Base-by-base conservation (phyloP, 2,888 invertebrate genomes). In the Clusia tigrina region DNA sequence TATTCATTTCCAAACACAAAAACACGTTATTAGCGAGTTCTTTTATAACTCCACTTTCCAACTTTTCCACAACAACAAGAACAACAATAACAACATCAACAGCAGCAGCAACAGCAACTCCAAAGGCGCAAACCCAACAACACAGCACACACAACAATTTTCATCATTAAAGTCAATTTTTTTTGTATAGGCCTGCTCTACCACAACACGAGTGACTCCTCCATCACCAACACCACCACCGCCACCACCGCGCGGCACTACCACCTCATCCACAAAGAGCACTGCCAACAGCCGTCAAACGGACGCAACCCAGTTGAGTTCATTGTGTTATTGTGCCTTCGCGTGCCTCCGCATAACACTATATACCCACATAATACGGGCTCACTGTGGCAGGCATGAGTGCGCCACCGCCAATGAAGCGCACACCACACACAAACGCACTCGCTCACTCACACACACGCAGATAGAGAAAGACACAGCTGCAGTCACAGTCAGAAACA, bases 281-380 rank as follows among this genome's bases (percentile, higher is more conserved):
- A 6, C 15, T 3, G n/a, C 9, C 12, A 3, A 17, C 42, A 42
- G 42, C 42, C 6, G 32, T 6, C 9, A 42, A 3, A 6, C 3
- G 12, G n/a, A 18, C 5, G 18, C 48, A 3, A 22, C 20, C 48
- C 5, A 15, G 20, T 78, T 74, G 72, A 78, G 78, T 77, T 77
- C 77, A 77, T 77, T 77, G 78, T 77, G 77, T 76, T 76, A 76
- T 76, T 76, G 77, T 78, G 78, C 70, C 74, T 71, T 59, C 63
- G 67, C 52, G 52, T 60, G 67, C 48, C 48, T 20, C 48, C 48
- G 65, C 71, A 62, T 42, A 67, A 68, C 76, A 73, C 77, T 77
- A 78, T 74, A 78, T 78, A 77, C 78, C 76, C 75, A 76, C 71
- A 76, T 76, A 76, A 72, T 71, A 26, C 15, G 6, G 6, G 32